Base-by-base conservation (phyloP, 2,888 invertebrate genomes). In the Diarsia rubi region DNA sequence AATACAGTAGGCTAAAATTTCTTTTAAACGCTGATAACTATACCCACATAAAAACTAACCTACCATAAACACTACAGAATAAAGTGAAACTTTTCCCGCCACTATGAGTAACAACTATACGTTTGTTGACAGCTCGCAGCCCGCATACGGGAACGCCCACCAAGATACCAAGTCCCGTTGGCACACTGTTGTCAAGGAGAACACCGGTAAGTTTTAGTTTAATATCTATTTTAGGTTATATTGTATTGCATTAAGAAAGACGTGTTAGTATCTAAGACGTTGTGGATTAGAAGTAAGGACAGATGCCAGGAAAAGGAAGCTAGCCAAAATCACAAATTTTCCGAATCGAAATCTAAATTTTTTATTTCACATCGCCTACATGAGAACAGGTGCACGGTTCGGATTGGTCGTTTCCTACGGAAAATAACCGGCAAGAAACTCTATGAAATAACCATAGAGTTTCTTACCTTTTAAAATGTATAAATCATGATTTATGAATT, bases 111-210 rank as follows among this genome's bases (percentile, higher is more conserved):
- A 82, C 31, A 57, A n/a, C 5, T 70, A 63, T 73, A 0, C 65
- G 2, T 76, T 82, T 82, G 82, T 82, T 12, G 31, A 49, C 93
- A 94, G 95, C 94, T 8, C 95, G 95, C 52, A 95, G 95, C 87
- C 94, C 96, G 8, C 92, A 90, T 73, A 91, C 89, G 42, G 92
- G 90, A 70, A 97, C 97, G 59, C 97, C 98, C 24, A 97, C 98
- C 4, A 98, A 98, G 93, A 98, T 98, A 90, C 98, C 98, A 5
- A 98, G 98, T 70, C 98, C 98, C 8, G 97, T 98, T 81, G 98
- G 98, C 87, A 97, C 97, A 0, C 90, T 97, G 24, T 95, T 97
- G 47, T 96, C 97, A 71, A 96, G 97, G 73, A 93, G 97, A 74
- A 96, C 96, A 94, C 93, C 97, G 97, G 96, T 97, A 93, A 93